A percentile compares a stretch with the other conserved stretches of the same genome.
Conservation (phyloP, 2,797 vertebrate genomes). For the Macropus fuliginosus region DNA sequence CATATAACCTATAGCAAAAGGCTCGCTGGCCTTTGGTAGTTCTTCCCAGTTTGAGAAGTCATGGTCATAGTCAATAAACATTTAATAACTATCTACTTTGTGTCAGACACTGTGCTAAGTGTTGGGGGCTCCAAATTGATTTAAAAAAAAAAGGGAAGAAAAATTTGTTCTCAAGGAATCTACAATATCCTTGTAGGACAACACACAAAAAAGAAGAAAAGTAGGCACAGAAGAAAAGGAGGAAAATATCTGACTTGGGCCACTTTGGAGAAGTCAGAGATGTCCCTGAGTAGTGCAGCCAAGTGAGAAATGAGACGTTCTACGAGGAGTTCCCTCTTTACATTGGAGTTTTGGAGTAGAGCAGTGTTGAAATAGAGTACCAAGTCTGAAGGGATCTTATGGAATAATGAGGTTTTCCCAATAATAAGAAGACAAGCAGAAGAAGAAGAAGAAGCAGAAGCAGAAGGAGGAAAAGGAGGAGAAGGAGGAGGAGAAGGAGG, state of each 20-base stretch:
- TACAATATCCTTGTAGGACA: not conserved
- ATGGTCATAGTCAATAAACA: not conserved
- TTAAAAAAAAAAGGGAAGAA: not conserved
- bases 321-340: not conserved
- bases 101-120: not conserved
- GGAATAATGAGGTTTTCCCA: not conserved
- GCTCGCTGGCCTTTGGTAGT: not conserved
- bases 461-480: not conserved
- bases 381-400: not conserved
- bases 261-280: not conserved
- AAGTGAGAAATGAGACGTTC: not conserved
- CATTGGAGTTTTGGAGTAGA: not conserved
- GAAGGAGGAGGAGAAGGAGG: not conserved
- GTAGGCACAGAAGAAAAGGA: not conserved
- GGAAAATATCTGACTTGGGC: not conserved
- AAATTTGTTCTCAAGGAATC: not conserved
- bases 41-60: not conserved
- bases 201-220: not conserved
- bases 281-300: not conserved
- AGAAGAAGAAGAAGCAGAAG: too few relatives aligned
- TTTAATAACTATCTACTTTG: not conserved
- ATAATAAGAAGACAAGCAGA: not conserved
- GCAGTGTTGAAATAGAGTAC: not conserved
- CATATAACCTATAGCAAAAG: not conserved
- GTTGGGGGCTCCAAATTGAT: not conserved